A percentile compares a stretch with the other conserved stretches of the same genome.
phyloP scores from a whole-genome alignment of 30 jellyfish, hydroid and myxozoan species.

The Hydractinia symbiolongicarpus region DNA sequence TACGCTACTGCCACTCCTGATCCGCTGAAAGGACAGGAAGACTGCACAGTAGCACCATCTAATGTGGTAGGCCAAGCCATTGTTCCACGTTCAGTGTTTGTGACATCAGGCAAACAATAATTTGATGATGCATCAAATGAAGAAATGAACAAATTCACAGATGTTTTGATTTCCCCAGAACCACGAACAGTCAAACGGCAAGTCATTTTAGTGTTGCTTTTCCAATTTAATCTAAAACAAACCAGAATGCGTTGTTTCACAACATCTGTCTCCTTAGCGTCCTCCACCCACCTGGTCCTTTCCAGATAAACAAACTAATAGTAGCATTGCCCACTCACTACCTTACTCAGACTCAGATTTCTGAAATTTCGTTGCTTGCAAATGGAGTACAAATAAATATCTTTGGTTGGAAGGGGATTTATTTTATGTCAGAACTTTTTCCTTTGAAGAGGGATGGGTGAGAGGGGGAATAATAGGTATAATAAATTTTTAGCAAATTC shows the following conservation, averaged over 20 bases:
- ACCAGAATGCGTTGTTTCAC: background rate
- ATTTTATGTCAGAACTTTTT: no score
- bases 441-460: no score
- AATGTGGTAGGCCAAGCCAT: constrained; percentile 60
- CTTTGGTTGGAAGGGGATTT: no score
- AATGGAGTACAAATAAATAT: no score
- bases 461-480: no score
- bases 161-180: constrained; percentile 5
- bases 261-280: background rate
- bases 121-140: background rate
- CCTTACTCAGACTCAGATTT: no score
- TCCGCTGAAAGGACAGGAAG: constrained; percentile 58
- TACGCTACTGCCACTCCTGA: constrained; percentile 6
- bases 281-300: no score
- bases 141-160: background rate
- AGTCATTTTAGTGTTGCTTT: background rate
- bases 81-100: constrained; percentile 34
- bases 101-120: background rate
- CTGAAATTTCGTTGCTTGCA: no score
- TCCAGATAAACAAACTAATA: no score
- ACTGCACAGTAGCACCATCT: constrained; percentile 36
- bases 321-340: no score
- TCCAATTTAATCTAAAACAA: background rate
- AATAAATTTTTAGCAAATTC: no score
- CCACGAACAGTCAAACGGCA: constrained; percentile 10